Percentiles rank a stretch among this genome's conserved stretches.
phyloP scores from a whole-genome alignment of 2,888 invertebrate species.

The Rotaria magnacalcarata region DNA sequence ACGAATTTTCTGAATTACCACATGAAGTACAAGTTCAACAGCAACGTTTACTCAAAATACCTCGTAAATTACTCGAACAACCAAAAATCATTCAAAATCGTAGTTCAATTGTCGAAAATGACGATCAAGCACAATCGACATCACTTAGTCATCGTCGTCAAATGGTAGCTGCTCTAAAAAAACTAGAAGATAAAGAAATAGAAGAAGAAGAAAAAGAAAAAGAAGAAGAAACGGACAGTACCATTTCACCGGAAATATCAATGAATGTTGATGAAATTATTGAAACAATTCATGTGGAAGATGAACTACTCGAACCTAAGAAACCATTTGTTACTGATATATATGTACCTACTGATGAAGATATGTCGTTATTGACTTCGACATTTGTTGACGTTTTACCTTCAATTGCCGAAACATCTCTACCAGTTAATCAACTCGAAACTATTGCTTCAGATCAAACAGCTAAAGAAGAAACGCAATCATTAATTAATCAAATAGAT shows the following conservation, averaged over 20 bases:
- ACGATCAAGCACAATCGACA: too few species aligned
- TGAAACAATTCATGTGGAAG: background rate
- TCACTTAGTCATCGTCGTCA: too few species aligned
- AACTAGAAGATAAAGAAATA: too few species aligned
- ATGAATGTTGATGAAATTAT: background rate
- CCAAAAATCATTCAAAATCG: too few species aligned
- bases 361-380: background rate
- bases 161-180: too few species aligned
- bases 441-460: background rate
- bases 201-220: too few species aligned
- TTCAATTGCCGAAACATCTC: background rate
- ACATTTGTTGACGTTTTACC: background rate
- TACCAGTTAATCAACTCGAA: background rate
- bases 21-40: too few species aligned
- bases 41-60: too few species aligned
- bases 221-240: background rate
- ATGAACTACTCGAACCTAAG: background rate
- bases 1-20: too few species aligned
- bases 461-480: background rate
- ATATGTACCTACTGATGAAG: background rate
- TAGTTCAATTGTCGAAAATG: too few species aligned
- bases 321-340: background rate
- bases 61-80: too few species aligned
- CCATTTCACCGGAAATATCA: background rate
- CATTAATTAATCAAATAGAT: background rate